These are phyloP conservation scores for Alces alces DNA, from an alignment of 2,113 vertebrate genomes.

Conservation along the genomic window DNA sequence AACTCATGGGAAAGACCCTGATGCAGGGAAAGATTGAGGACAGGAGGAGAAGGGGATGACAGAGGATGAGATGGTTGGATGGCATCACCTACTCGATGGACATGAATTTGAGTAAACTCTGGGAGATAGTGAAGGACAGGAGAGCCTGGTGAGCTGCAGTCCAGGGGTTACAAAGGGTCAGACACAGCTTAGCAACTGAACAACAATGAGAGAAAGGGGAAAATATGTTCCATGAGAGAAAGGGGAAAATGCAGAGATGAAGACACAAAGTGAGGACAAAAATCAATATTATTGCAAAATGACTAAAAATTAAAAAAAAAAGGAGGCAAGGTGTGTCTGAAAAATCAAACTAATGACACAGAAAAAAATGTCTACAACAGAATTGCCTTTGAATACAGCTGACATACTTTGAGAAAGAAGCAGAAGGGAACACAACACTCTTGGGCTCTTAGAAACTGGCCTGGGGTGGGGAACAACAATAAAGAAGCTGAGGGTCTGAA, in stretches of 20 bases:
- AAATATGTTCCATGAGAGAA: neutral
- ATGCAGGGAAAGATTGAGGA: neutral
- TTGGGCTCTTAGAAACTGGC: rapidly evolving
- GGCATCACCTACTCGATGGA: neutral
- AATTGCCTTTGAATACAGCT: neutral
- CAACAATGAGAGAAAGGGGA: rapidly evolving
- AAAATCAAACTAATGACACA: neutral
- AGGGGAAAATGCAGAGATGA: neutral
- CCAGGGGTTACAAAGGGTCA: neutral
- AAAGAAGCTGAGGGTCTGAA: neutral
- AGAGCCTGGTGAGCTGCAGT: neutral
- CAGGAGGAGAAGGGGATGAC: neutral
- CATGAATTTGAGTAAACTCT: neutral
- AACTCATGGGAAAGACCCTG: neutral
- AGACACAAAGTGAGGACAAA: neutral
- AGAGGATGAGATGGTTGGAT: neutral
- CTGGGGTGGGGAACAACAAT: rapidly evolving
- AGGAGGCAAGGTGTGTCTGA: neutral
- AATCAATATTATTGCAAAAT: neutral
- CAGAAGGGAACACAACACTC: no score
- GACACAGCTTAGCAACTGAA: neutral
- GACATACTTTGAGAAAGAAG: neutral
- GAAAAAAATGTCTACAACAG: neutral
- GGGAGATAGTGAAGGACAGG: neutral
- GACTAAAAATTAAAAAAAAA: neutral